A percentile compares a stretch with the other conserved stretches of the same genome.
Evolutionary conservation across 2,888 invertebrate genomes (phyloP).

Genomic region (Lymantria dispar): DNA sequence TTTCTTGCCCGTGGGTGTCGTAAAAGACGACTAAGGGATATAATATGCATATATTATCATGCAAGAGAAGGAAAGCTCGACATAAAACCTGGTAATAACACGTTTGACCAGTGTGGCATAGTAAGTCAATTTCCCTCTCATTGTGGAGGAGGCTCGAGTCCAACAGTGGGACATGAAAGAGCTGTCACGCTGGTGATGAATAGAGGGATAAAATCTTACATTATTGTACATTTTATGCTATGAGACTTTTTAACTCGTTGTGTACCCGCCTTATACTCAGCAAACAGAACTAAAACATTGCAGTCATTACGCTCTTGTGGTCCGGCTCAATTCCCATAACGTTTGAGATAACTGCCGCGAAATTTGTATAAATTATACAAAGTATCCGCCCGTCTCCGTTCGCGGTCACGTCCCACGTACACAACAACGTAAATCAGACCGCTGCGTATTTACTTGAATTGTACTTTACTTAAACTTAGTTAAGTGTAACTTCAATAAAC

Average conservation of each 20-base stretch:
- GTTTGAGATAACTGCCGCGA: conserved; percentile 37
- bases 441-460: conserved; percentile 23
- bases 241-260: background rate
- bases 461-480: conserved; percentile 5
- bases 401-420: conserved; percentile 28
- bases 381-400: conserved; percentile 26
- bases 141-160: too few species aligned
- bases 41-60: too few species aligned
- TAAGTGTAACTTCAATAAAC: background rate
- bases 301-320: conserved; percentile 20
- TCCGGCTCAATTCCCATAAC: conserved; percentile 23
- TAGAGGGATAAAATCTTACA: too few species aligned
- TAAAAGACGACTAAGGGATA: too few species aligned
- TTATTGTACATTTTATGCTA: background rate
- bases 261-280: conserved; percentile 1
- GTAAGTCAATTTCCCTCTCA: too few species aligned
- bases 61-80: too few species aligned
- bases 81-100: too few species aligned
- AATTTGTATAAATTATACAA: conserved; percentile 53
- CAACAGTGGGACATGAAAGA: too few species aligned
- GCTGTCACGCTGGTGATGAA: too few species aligned
- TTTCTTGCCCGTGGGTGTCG: too few species aligned
- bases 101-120: too few species aligned
- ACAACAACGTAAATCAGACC: conserved; percentile 40
- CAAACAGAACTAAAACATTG: conserved; percentile 29